phyloP scores from a whole-genome alignment of 2,888 invertebrate species.

The Lochmaea crataegi region DNA sequence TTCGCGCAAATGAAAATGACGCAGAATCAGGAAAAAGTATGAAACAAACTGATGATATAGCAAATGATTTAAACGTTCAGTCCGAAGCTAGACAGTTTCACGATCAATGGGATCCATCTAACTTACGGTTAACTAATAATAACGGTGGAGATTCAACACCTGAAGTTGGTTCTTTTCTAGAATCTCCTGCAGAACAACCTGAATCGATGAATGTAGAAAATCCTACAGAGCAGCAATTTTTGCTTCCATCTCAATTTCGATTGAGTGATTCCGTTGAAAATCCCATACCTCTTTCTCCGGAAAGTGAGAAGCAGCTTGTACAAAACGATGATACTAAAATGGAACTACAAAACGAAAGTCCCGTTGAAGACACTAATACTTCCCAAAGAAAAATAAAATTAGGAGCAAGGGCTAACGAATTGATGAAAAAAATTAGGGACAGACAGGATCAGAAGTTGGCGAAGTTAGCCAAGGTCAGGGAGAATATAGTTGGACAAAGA shows the following conservation, averaged over 20 bases:
- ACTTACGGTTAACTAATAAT: neutral
- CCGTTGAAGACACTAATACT: neutral
- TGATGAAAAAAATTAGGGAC: constrained; percentile 30
- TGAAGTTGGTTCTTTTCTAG: neutral
- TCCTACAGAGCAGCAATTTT: neutral
- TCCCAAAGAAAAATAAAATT: constrained; percentile 15
- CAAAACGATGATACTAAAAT: neutral
- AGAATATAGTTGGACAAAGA: neutral
- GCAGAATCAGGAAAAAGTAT: neutral
- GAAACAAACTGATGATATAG: neutral
- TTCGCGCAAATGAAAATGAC: neutral
- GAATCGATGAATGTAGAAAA: neutral
- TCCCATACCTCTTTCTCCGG: neutral
- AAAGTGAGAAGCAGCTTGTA: neutral
- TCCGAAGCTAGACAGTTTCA: neutral
- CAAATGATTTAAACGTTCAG: neutral
- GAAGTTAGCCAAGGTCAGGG: neutral
- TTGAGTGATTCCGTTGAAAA: neutral
- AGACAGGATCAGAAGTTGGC: constrained; percentile 22
- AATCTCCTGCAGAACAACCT: neutral
- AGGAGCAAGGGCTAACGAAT: constrained; percentile 21
- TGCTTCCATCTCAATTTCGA: neutral
- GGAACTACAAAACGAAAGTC: neutral
- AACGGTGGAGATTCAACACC: neutral
- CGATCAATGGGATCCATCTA: neutral